Evolutionary conservation across 2,113 vertebrate genomes (phyloP).

Genomic region (Aphyosemion australe): DNA sequence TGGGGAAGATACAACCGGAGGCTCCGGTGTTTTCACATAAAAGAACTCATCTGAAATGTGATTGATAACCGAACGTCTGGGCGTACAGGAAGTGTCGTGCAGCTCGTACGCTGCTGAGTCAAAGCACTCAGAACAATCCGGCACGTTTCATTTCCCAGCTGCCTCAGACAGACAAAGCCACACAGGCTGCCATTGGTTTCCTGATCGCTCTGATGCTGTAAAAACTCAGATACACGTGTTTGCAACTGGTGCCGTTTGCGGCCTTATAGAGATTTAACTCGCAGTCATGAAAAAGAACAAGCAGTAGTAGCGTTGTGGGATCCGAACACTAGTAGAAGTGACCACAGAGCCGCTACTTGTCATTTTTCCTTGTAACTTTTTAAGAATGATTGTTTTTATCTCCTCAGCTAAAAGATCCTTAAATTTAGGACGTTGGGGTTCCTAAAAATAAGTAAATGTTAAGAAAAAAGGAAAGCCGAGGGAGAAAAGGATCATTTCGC

Average conservation of each 20-base stretch:
- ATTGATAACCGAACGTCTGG: conserved; percentile 41
- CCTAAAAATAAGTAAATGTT: conserved; percentile 4
- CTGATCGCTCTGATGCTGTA: not conserved
- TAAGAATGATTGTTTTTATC: conserved; percentile 50
- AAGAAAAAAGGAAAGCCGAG: not conserved
- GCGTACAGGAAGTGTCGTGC: conserved; percentile 32
- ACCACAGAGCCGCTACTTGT: conserved; percentile 28
- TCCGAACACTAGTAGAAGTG: conserved; percentile 4
- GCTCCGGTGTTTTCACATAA: conserved; percentile 7
- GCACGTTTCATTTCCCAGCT: conserved; percentile 22
- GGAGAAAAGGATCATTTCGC: conserved; percentile 37
- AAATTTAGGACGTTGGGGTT: conserved; percentile 38
- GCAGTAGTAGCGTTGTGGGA: not conserved
- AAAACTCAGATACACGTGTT: conserved; percentile 3
- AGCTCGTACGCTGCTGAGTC: conserved; percentile 47
- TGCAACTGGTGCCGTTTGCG: not conserved
- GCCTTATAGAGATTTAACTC: not conserved
- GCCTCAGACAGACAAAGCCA: conserved; percentile 1
- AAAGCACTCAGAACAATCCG: conserved; percentile 35
- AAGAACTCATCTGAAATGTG: conserved; percentile 1
- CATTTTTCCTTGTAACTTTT: conserved; percentile 12
- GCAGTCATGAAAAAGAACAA: not conserved
- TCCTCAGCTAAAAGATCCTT: conserved; percentile 46
- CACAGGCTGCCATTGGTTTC: not conserved
- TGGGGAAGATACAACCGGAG: conserved; percentile 14